A percentile compares a stretch with the other conserved stretches of the same genome.
Evolutionary conservation across 2,797 vertebrate genomes (phyloP).

Genomic region (Erpetoichthys calabaricus): DNA sequence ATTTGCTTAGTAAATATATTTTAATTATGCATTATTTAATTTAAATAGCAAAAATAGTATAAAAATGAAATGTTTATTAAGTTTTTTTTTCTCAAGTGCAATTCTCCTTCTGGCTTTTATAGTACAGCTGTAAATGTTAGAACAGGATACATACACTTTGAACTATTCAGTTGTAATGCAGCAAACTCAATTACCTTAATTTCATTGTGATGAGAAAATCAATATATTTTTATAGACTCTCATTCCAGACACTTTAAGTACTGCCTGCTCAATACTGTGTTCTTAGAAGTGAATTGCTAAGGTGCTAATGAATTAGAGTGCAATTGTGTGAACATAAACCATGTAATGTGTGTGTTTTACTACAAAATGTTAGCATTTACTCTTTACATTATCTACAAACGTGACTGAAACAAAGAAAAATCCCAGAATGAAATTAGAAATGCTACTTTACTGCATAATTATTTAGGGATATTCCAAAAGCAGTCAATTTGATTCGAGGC

Average conservation of each 20-base stretch:
- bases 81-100: too few species aligned
- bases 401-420: neutral
- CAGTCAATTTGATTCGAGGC: too few species aligned
- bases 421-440: neutral
- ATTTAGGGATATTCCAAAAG: too few species aligned
- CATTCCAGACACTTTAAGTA: constrained; percentile 6
- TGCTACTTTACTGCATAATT: too few species aligned
- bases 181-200: constrained; percentile 12
- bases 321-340: neutral
- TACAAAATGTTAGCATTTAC: neutral
- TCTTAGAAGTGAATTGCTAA: constrained; percentile 6
- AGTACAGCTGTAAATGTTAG: neutral
- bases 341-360: neutral
- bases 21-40: too few species aligned
- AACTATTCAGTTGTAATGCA: constrained; percentile 5
- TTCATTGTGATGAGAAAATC: constrained; percentile 12
- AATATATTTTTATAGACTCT: constrained; percentile 14
- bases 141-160: constrained; percentile 1
- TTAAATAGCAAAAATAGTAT: too few species aligned
- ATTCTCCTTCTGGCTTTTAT: neutral
- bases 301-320: constrained; percentile 7
- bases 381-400: neutral
- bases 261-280: constrained; percentile 8
- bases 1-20: too few species aligned
- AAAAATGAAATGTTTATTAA: too few species aligned